Evolutionary conservation across 2,113 vertebrate genomes (phyloP).

Genomic region (Oreocharis arfaki): DNA sequence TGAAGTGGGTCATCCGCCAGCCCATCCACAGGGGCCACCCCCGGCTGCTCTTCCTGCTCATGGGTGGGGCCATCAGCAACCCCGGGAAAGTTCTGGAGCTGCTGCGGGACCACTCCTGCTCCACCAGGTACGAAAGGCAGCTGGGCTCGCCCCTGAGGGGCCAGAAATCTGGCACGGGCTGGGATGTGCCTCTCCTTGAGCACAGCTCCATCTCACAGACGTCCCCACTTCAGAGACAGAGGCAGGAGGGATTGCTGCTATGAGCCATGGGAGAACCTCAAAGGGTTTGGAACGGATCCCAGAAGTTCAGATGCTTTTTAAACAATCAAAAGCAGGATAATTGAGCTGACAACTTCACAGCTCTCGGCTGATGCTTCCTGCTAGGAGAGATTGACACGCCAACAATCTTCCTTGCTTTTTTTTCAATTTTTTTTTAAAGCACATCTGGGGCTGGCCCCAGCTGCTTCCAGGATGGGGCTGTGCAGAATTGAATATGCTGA

Average conservation of each 20-base stretch:
- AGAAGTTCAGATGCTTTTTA: slow-evolving; percentile 51
- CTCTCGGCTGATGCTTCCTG: slow-evolving; percentile 55
- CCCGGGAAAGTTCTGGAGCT: slow-evolving; percentile 89
- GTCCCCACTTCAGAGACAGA: neutral
- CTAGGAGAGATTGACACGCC: slow-evolving; percentile 26
- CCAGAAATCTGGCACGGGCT: fast-evolving
- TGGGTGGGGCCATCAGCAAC: slow-evolving; percentile 76
- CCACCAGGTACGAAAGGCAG: slow-evolving; percentile 75
- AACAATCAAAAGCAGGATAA: slow-evolving; percentile 58
- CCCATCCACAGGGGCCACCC: slow-evolving; percentile 84
- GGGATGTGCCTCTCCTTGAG: neutral
- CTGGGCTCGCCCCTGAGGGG: fast-evolving
- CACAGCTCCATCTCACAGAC: neutral
- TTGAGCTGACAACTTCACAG: slow-evolving; percentile 58
- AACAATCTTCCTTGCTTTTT: slow-evolving; percentile 15
- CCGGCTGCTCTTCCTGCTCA: slow-evolving; percentile 88
- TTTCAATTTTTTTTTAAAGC: neutral
- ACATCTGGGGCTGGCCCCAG: slow-evolving; percentile 56
- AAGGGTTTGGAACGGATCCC: slow-evolving; percentile 52
- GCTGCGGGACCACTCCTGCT: slow-evolving; percentile 79
- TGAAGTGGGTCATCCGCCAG: slow-evolving; percentile 87
- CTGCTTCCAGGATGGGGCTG: slow-evolving; percentile 43
- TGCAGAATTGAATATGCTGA: slow-evolving; percentile 27
- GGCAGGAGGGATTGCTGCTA: neutral
- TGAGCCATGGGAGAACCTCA: slow-evolving; percentile 26